These are phyloP conservation scores for Neolamprologus hecqui DNA, from an alignment of 2,113 vertebrate species.

Conservation along the genomic window DNA sequence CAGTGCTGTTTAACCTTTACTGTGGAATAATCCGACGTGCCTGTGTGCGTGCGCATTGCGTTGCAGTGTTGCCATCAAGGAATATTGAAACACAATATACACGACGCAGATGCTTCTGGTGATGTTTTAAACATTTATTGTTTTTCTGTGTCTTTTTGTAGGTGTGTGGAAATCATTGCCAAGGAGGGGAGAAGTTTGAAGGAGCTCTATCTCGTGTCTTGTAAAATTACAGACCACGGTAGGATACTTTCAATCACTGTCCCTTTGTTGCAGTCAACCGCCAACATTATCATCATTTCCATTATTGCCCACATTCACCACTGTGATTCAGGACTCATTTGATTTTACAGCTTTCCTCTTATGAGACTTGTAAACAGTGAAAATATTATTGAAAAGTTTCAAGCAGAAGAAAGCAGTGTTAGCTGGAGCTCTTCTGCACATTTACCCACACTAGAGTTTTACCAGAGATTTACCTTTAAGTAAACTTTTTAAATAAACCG, in stretches of 20 bases:
- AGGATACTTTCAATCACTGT: conserved; percentile 62
- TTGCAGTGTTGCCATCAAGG: not conserved
- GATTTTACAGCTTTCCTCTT: conserved; percentile 33
- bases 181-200: conserved; percentile 93
- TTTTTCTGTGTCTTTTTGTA: conserved; percentile 67
- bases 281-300: conserved; percentile 36
- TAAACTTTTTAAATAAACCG: not conserved
- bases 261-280: conserved; percentile 52
- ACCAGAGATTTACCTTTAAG: not conserved
- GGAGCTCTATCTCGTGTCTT: conserved; percentile 97
- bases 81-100: not conserved
- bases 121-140: conserved; percentile 5
- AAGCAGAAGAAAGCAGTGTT: conserved; percentile 15
- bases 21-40: not conserved
- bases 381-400: conserved; percentile 61
- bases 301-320: conserved; percentile 30
- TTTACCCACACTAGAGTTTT: not conserved
- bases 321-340: conserved; percentile 34
- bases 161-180: conserved; percentile 98
- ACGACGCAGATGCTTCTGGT: not conserved
- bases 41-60: not conserved
- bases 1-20: conserved; percentile 47
- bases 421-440: not conserved
- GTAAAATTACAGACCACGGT: conserved; percentile 98
- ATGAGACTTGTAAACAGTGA: conserved; percentile 50